Conservation (phyloP, 2,113 vertebrate species). For the Sceloporus tristichus region DNA sequence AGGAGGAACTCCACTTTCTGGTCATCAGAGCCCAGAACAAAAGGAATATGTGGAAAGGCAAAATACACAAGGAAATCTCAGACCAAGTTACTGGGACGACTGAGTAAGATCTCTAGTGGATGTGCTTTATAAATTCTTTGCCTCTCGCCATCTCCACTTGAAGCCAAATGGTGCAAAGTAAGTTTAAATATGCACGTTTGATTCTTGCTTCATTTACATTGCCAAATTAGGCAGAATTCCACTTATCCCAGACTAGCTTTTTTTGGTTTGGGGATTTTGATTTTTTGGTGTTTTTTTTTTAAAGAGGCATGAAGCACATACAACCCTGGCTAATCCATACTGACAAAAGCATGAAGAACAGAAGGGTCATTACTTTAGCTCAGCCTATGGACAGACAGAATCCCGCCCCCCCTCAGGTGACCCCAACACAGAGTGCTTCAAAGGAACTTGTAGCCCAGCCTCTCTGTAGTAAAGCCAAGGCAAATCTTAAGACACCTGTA, state of each 20-base stretch:
- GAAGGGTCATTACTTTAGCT: background rate
- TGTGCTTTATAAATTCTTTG: too few relatives aligned
- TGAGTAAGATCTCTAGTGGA: background rate
- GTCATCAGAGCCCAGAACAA: too few relatives aligned
- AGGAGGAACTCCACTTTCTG: background rate
- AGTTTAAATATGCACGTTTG: too few relatives aligned
- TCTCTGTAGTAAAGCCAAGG: background rate
- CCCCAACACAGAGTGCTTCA: background rate
- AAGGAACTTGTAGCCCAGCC: background rate
- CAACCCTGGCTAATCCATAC: background rate
- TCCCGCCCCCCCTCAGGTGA: background rate
- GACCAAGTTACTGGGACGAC: background rate
- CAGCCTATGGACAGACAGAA: background rate
- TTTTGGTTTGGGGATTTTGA: background rate
- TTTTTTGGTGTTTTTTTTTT: background rate
- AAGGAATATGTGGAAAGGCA: too few relatives aligned
- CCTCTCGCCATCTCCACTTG: background rate
- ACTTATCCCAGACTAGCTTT: background rate
- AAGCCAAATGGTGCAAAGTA: background rate
- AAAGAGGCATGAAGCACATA: background rate
- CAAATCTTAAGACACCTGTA: background rate
- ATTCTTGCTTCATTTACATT: background rate
- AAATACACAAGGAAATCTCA: too few relatives aligned
- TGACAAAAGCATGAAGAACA: slow-evolving; percentile 26
- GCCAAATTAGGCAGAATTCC: background rate